These are phyloP conservation scores for Burhinus bistriatus DNA, from an alignment of 2,113 vertebrate genomes.

Conservation along the genomic window DNA sequence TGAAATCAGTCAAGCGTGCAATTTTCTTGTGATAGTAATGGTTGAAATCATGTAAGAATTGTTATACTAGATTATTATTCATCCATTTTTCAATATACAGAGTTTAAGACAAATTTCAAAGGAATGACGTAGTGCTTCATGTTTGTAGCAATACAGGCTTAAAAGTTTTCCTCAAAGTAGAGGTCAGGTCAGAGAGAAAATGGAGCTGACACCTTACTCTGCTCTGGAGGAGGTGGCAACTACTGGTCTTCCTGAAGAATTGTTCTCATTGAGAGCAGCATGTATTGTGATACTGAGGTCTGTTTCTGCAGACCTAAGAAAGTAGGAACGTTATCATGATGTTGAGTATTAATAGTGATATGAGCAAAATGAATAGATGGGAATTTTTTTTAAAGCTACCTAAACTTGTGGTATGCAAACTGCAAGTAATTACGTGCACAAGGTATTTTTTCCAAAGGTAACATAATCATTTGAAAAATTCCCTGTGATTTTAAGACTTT, in stretches of 20 bases:
- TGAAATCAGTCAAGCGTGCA: neutral
- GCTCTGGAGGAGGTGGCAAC: neutral
- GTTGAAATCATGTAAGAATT: neutral
- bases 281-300: neutral
- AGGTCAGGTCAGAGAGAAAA: neutral
- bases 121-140: neutral
- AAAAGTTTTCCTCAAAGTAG: neutral
- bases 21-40: neutral
- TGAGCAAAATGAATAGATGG: accelerated
- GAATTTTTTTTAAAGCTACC: neutral
- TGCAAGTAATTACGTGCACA: neutral
- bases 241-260: too few species aligned
- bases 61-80: neutral
- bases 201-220: neutral
- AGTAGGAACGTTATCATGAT: neutral
- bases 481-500: neutral
- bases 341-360: neutral
- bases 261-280: neutral
- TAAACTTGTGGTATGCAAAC: neutral
- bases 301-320: neutral
- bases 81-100: neutral
- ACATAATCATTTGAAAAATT: neutral
- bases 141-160: neutral
- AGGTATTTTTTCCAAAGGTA: neutral
- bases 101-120: neutral